A percentile compares a stretch with the other conserved stretches of the same genome.
Conservation (phyloP, 2,113 vertebrate genomes). For the Campylorhamphus procurvoides region DNA sequence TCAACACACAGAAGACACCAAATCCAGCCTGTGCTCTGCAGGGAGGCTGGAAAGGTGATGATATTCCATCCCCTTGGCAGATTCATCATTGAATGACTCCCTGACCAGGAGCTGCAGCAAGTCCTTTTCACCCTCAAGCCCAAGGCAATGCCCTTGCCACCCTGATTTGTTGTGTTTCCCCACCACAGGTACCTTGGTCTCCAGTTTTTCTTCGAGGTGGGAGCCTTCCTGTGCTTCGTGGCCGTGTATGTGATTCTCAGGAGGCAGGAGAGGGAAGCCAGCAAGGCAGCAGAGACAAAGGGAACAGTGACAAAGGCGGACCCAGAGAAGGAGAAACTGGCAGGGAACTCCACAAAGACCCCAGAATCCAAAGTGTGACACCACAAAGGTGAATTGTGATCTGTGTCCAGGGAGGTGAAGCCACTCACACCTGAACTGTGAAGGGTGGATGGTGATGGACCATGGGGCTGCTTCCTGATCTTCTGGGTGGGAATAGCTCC, state of each 20-base stretch:
- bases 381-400: fast-evolving
- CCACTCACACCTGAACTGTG: not conserved
- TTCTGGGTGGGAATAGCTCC: not conserved
- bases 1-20: not conserved
- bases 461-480: not conserved
- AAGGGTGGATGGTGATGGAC: not conserved
- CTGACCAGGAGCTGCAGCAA: not conserved
- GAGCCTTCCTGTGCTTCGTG: slow-evolving; percentile 74
- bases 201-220: slow-evolving; percentile 79
- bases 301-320: not conserved
- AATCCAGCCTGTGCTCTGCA: not conserved
- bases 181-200: slow-evolving; percentile 81
- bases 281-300: not conserved
- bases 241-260: slow-evolving; percentile 69
- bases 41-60: not conserved
- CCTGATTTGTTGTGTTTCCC: not conserved
- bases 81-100: fast-evolving
- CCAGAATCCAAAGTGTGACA: slow-evolving; percentile 19
- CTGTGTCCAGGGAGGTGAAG: fast-evolving
- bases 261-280: slow-evolving; percentile 48
- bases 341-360: not conserved
- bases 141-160: fast-evolving
- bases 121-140: not conserved
- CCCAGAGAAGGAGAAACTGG: slow-evolving; percentile 33
- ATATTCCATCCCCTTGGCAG: not conserved